Evolutionary conservation across 92 coral and sea anemone genomes (phyloP), one percentile per base, ranked within the genome.

Genomic region (Muricea muricata): DNA sequence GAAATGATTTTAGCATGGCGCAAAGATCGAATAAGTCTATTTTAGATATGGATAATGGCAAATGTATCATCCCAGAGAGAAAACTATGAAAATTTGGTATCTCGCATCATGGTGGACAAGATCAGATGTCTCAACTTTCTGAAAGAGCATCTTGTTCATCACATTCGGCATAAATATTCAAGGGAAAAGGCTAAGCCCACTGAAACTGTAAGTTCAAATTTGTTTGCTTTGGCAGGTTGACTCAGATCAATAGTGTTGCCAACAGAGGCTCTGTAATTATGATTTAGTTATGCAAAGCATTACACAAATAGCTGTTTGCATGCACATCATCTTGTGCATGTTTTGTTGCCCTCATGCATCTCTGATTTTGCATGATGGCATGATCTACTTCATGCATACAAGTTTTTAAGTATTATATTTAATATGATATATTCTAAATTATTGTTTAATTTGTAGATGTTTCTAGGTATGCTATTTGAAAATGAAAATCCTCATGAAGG

Each of bases 11-110:
- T 10, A 85, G 90, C 75, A 75, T 21, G 13, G 72, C 56, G 21
- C 63, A 57, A 29, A 82, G 75, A 78, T 83, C 87, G 56, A 32
- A 35, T 29, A 69, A 79, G 81, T 86, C 87, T 29, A 71, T 92
- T 45, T 79, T 92, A 29, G 87, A 78, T 26, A 86, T 92, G 93
- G 91, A 89, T 46, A 89, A 86, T 86, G 92, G 94, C 30, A 71
- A 78, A 28, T 91, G 91, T 65, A 4, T 91, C 47, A 39, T 12
- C 81, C 28, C 81, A 50, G 31, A 76, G 67, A 32, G 46, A 76
- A 14, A 76, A 76, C 81, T 52, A 0, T 76, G 81, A 67, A 7
- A 26, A 1, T 76, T 76, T 76, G 11, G 81, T 76, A 13, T 76
- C 81, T 35, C 46, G 66, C 0, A 76, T 76, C 55, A 47, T 76